Evolutionary conservation across 2,113 vertebrate genomes (phyloP).

Genomic region (Leptosomus discolor): DNA sequence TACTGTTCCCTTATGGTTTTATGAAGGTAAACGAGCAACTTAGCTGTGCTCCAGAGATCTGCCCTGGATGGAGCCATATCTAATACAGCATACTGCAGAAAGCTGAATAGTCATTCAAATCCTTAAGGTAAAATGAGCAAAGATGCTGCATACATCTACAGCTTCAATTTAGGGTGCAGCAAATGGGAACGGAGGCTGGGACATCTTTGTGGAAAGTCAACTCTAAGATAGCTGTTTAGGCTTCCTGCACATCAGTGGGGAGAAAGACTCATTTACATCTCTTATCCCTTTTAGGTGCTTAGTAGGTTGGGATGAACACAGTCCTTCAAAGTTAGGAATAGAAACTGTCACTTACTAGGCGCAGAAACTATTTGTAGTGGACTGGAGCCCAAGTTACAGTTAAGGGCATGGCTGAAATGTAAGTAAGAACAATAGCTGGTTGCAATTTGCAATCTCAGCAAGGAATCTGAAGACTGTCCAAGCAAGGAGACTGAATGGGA

Average conservation of each 20-base stretch:
- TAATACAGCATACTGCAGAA: background rate
- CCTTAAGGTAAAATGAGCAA: background rate
- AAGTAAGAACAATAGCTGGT: background rate
- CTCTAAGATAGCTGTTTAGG: background rate
- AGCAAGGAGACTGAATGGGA: background rate
- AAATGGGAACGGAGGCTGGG: background rate
- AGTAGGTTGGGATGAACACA: background rate
- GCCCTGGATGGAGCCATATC: background rate
- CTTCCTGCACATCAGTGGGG: background rate
- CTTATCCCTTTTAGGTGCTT: background rate
- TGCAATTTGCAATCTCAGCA: background rate
- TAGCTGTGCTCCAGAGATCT: background rate
- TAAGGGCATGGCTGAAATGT: background rate
- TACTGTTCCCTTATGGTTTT: slow-evolving; percentile 6
- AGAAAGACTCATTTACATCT: background rate
- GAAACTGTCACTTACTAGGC: background rate
- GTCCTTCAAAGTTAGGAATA: background rate
- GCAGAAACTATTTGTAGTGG: background rate
- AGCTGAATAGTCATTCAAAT: background rate
- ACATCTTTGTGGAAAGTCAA: background rate
- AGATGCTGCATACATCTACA: background rate
- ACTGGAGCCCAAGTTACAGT: background rate
- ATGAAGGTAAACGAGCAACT: background rate
- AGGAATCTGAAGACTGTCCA: background rate
- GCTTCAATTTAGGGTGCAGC: background rate